Evolutionary conservation across 2,113 vertebrate species (phyloP), one percentile per base, ranked within the genome.

Genomic region (Aphyosemion australe): DNA sequence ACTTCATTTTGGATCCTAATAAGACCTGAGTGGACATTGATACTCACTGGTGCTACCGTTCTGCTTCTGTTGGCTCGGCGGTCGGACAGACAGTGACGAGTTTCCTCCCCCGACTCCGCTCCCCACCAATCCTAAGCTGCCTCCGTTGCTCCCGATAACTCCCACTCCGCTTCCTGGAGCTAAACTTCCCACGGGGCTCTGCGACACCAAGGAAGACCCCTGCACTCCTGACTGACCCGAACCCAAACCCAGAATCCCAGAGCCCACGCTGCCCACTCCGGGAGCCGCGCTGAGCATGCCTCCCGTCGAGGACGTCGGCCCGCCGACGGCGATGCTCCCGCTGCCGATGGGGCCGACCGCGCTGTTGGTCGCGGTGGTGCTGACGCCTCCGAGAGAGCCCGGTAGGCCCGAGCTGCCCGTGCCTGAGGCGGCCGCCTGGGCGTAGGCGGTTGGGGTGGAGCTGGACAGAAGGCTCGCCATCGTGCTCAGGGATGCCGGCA

Each of bases 1-100:
- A 26, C 26, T 26, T 26, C 26, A 26, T 26, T 26, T n/a, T n/a
- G n/a, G n/a, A n/a, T n/a, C n/a, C n/a, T n/a, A 32, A 32, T 7
- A 37, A 8, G 34, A 37, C 34, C 8, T 13, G 4, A 0, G 26
- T 31, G 26, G n/a, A 19, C 15, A 1, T 31, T 39, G 64, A 46
- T 46, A 89, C 94, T 94, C 83, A 96, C 95, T 96, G 42, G 93
- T 92, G 87, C 93, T 92, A 0, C 94, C 93, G 0, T 95, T 96
- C 87, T 95, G 95, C 80, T 96, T 95, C 87, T 90, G 94, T 52
- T 81, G 92, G 48, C 92, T 94, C 6, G 94, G 92, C 8, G 94
- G 93, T 72, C 92, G 83, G 12, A 91, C 82, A 1, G 86, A 79
- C 52, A 94, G 92, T 0, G 84, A 50, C 0, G 78, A 42, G 61